These are phyloP conservation scores for Danio aesculapii DNA, from an alignment of 2,797 vertebrate genomes.

Conservation along the genomic window DNA sequence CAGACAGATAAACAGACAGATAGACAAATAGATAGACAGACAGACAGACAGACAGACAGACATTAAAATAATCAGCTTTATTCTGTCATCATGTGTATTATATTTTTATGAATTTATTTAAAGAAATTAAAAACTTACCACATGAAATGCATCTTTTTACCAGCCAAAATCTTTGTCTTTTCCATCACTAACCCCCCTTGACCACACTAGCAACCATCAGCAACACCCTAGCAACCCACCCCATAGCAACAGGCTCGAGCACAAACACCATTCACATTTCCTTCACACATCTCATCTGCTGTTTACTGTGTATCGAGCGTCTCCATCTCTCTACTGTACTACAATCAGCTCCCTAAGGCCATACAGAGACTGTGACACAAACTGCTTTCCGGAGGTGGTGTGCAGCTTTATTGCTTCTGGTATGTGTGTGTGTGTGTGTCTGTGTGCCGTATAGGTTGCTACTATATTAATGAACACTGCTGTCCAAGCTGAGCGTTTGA, in stretches of 20 bases:
- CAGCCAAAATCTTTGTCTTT: not conserved
- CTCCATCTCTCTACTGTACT: conserved; percentile 11
- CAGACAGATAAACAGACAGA: no score
- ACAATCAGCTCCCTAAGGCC: conserved; percentile 44
- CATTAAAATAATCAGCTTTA: no score
- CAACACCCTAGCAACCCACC: not conserved
- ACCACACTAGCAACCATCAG: not conserved
- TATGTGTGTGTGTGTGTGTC: not conserved
- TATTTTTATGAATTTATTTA: not conserved
- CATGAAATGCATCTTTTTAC: not conserved
- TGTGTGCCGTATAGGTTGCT: conserved; percentile 39
- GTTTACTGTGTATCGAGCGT: not conserved
- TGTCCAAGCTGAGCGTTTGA: conserved; percentile 9
- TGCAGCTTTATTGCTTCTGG: conserved; percentile 49
- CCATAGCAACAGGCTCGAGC: not conserved
- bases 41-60: no score
- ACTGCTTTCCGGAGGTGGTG: conserved; percentile 57
- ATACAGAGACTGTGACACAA: conserved; percentile 47
- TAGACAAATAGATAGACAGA: no score
- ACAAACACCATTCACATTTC: conserved; percentile 9
- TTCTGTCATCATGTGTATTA: not conserved
- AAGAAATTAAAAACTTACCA: not conserved
- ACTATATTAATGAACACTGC: not conserved
- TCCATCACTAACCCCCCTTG: not conserved
- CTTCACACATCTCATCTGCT: not conserved